Evolutionary conservation across 2,113 vertebrate species (phyloP).

Genomic region (Platysteira castanea): DNA sequence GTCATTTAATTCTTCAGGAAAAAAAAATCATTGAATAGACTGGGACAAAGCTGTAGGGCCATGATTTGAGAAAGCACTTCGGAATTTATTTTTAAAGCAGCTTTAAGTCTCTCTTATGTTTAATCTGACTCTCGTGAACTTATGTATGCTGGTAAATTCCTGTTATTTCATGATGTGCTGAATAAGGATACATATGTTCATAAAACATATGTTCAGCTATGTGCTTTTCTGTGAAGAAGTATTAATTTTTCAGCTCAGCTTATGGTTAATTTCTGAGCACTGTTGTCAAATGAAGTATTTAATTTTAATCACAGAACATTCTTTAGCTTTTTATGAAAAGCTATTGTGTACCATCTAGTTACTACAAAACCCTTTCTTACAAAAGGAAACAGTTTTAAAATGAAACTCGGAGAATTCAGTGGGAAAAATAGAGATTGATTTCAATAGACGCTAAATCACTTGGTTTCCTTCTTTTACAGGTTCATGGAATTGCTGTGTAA

Average conservation of each 20-base stretch:
- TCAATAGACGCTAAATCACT: background rate
- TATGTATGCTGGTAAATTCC: background rate
- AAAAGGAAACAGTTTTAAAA: background rate
- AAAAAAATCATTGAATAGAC: background rate
- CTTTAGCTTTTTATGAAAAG: conserved; percentile 19
- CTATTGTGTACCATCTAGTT: background rate
- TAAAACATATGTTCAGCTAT: background rate
- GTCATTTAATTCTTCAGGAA: background rate
- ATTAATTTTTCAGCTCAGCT: conserved; percentile 42
- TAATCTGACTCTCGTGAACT: background rate
- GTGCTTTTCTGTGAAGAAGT: background rate
- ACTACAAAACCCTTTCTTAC: background rate
- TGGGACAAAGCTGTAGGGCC: background rate
- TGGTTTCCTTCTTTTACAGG: background rate
- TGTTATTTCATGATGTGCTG: background rate
- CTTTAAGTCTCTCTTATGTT: background rate
- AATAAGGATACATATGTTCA: too few species aligned
- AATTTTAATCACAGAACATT: conserved; percentile 2
- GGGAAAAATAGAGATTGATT: background rate
- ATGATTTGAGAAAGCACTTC: background rate
- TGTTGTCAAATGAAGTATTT: conserved; percentile 24
- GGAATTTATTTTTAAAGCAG: background rate
- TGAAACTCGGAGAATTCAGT: background rate
- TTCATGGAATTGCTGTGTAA: background rate
- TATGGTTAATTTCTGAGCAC: background rate